Conservation (phyloP, 1,140 invertebrate genomes). For the Rhyzopertha dominica region DNA sequence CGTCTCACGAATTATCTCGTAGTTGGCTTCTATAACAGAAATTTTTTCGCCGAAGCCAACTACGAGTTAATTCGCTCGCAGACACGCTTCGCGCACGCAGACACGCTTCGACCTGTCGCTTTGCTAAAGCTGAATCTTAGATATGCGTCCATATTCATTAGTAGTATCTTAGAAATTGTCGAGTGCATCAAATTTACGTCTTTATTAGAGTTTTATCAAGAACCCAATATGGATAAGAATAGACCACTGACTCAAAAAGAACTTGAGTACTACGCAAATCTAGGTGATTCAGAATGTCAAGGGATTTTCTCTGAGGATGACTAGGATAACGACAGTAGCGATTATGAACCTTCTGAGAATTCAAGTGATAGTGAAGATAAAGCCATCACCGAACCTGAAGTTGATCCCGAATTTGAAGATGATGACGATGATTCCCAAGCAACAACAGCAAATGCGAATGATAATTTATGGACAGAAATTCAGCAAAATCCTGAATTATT, state of each 20-base stretch:
- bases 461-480: conserved; percentile 20
- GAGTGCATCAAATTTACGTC: too few relatives aligned
- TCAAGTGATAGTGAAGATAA: conserved; percentile 20
- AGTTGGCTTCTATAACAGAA: conserved; percentile 16
- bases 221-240: conserved; percentile 11
- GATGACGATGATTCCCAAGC: conserved; percentile 16
- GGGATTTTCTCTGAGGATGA: conserved; percentile 11
- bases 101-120: conserved; percentile 4
- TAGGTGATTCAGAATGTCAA: conserved; percentile 15
- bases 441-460: conserved; percentile 18
- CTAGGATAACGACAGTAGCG: conserved; percentile 17
- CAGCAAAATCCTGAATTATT: conserved; percentile 18
- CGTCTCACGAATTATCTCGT: conserved; percentile 17
- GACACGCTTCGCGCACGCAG: conserved; percentile 11
- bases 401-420: conserved; percentile 19
- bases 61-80: conserved; percentile 19
- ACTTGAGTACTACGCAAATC: conserved; percentile 15
- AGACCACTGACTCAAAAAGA: conserved; percentile 18
- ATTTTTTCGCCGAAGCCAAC: too few relatives aligned
- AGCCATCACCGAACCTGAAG: conserved; percentile 16
- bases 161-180: too few relatives aligned
- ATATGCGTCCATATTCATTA: conserved; percentile 5
- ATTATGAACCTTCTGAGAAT: conserved; percentile 19
- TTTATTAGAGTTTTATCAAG: too few relatives aligned
- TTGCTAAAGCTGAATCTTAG: conserved; percentile 1